Evolutionary conservation across 2,888 invertebrate genomes (phyloP), one percentile per base, ranked within the genome.

Genomic region (Tromatobia lineatoria): DNA sequence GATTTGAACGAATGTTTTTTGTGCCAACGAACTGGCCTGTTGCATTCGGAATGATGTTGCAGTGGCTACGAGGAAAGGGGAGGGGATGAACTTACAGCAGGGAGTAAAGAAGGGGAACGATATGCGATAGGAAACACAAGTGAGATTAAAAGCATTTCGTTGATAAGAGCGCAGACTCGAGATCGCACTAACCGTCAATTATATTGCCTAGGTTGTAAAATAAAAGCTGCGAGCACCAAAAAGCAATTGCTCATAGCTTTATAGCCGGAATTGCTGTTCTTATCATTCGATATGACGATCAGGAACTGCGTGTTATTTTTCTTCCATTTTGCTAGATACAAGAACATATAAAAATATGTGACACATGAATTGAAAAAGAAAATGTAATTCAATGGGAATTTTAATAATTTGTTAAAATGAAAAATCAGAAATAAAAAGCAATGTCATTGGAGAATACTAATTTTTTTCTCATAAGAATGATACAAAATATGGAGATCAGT

Each of bases 61-160:
- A 18, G 47, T 18, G 38, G 1, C 18, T 38, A 38, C 18, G 61
- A 1, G n/a, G 34, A 15, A 45, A 57, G n/a, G 29, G 7, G 59
- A 59, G 59, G 59, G 73, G 61, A 64, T 64, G 3, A 18, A 64
- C 25, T 25, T 64, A 8, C 25, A 38, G 64, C 64, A 18, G 13
- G 47, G 29, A 47, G 59, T 13, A 45, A 61, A 74, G 73, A 29
- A 74, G 73, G 10, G 42, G 59, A 25, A 59, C 59, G 73, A 61
- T 74, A 61, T 25, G 45, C 61, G 73, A 47, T 73, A 74, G 47
- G 59, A 74, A 74, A 74, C 73, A 73, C 59, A 47, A 74, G 73
- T 61, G 79, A 71, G 77, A 83, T 77, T 80, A 71, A 73, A 83
- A 83, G 76, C 45, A 45, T 73, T 71, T 80, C 57, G 71, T 73